Conservation (phyloP, 2,888 invertebrate genomes). For the Eristalinus sepulchralis region DNA sequence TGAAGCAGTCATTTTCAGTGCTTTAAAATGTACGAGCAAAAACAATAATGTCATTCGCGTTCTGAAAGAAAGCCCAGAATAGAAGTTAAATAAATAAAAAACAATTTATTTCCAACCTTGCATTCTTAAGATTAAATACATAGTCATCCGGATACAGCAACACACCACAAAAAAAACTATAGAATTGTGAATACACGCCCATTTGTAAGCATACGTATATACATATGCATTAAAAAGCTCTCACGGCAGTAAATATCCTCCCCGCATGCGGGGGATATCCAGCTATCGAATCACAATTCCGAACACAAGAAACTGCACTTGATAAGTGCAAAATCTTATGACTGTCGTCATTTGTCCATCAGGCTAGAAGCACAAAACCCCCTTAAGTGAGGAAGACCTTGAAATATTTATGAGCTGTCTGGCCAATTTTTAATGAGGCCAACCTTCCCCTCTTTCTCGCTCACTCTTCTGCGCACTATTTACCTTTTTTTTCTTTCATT, state of each 20-base stretch:
- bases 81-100: too few relatives aligned
- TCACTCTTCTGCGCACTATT: slow-evolving; percentile 43
- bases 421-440: slow-evolving; percentile 75
- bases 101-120: too few relatives aligned
- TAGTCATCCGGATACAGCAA: too few relatives aligned
- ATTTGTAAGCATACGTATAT: too few relatives aligned
- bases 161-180: too few relatives aligned
- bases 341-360: slow-evolving; percentile 72
- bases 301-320: slow-evolving; percentile 13
- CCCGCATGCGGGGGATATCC: background rate
- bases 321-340: slow-evolving; percentile 72
- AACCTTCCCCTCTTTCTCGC: slow-evolving; percentile 69
- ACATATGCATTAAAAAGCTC: background rate
- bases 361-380: slow-evolving; percentile 54
- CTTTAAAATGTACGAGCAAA: too few relatives aligned
- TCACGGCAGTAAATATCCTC: slow-evolving; percentile 32
- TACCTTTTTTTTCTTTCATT: slow-evolving; percentile 1
- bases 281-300: background rate
- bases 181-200: slow-evolving; percentile 1
- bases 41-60: too few relatives aligned
- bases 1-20: too few relatives aligned
- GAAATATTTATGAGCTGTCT: slow-evolving; percentile 76
- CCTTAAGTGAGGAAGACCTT: slow-evolving; percentile 65
- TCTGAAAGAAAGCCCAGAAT: too few relatives aligned
- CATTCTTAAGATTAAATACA: too few relatives aligned